These are phyloP conservation scores for Brachypteracias leptosomus DNA, from an alignment of 2,113 vertebrate genomes.

Conservation along the genomic window DNA sequence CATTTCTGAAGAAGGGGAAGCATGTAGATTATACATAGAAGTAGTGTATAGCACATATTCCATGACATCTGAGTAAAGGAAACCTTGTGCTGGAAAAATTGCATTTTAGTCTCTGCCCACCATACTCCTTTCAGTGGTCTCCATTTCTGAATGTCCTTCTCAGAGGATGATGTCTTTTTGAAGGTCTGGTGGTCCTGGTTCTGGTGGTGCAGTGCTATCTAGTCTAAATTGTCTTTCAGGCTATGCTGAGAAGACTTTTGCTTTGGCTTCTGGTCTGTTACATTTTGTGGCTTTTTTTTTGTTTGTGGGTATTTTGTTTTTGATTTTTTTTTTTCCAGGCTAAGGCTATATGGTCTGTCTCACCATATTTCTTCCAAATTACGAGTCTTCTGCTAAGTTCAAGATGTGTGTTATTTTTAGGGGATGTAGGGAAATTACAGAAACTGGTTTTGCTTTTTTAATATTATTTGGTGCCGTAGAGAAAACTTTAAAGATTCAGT, in stretches of 20 bases:
- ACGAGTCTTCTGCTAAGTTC: background rate
- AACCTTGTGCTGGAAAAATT: background rate
- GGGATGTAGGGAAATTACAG: background rate
- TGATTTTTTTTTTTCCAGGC: background rate
- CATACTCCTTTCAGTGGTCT: background rate
- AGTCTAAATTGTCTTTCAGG: background rate
- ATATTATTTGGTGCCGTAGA: background rate
- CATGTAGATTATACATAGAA: background rate
- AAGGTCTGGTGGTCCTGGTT: background rate
- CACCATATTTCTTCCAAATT: background rate
- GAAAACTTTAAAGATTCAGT: background rate
- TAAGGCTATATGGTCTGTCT: background rate
- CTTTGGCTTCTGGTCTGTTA: background rate
- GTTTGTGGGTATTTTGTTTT: too few relatives aligned
- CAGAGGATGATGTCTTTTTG: background rate
- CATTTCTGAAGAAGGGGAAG: background rate
- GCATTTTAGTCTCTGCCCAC: background rate
- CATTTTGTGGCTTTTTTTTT: background rate
- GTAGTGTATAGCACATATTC: background rate
- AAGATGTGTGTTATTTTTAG: background rate
- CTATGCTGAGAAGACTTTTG: background rate
- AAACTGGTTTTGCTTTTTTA: background rate
- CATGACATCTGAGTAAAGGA: background rate
- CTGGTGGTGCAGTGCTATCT: background rate
- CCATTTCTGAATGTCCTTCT: background rate